Percentiles rank a stretch among this genome's conserved stretches.
Conservation (phyloP, 2,888 invertebrate genomes). For the Mimas tiliae region DNA sequence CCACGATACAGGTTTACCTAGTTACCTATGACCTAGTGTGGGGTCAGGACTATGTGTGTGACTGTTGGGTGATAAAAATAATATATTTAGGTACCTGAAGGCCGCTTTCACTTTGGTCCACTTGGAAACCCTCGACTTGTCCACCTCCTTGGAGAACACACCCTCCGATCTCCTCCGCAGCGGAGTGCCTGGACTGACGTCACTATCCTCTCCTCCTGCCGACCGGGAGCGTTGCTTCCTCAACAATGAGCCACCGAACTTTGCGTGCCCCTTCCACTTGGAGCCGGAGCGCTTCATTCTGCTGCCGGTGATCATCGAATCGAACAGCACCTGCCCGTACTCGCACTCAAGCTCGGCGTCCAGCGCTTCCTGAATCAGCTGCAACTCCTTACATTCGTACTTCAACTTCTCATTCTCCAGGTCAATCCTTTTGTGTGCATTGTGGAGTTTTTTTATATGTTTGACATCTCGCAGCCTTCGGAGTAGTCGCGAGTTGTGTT, state of each 20-base stretch:
- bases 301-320: constrained; percentile 86
- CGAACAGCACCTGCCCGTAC: constrained; percentile 86
- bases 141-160: constrained; percentile 72
- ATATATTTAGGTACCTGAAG: too few species aligned
- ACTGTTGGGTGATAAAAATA: too few species aligned
- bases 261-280: constrained; percentile 77
- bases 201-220: constrained; percentile 86
- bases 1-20: too few species aligned
- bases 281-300: constrained; percentile 79
- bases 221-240: constrained; percentile 88
- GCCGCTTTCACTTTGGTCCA: constrained; percentile 96
- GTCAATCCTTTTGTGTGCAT: constrained; percentile 82
- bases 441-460: constrained; percentile 87
- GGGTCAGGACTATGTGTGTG: too few species aligned
- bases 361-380: constrained; percentile 75
- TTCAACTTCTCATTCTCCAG: constrained; percentile 69
- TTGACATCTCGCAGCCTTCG: constrained; percentile 89
- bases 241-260: constrained; percentile 79
- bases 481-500: constrained; percentile 89
- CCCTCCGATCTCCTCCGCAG: constrained; percentile 72
- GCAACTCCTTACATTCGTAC: constrained; percentile 66
- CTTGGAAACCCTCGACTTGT: constrained; percentile 89
- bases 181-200: constrained; percentile 66
- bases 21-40: too few species aligned
- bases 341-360: constrained; percentile 86